A percentile compares a stretch with the other conserved stretches of the same genome.
Evolutionary conservation across 2,888 invertebrate species (phyloP).

Genomic region (Steinernema hermaphroditum): DNA sequence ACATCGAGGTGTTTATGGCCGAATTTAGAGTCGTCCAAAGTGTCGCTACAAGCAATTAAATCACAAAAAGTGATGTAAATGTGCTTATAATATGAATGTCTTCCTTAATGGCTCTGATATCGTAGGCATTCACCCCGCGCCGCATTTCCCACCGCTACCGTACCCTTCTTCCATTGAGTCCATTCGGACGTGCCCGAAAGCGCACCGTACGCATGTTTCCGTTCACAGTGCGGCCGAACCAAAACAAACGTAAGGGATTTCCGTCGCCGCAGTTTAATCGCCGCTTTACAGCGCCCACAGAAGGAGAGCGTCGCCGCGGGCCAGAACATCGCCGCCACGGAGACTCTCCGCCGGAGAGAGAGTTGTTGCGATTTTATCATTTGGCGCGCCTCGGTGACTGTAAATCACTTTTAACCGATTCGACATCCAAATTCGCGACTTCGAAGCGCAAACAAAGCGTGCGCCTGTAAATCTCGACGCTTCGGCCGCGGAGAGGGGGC

Average conservation of each 20-base stretch:
- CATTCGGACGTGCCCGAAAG: neutral
- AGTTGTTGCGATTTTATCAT: conserved; percentile 26
- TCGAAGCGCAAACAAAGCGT: conserved; percentile 21
- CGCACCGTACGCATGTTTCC: conserved; percentile 9
- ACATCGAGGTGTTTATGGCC: no score
- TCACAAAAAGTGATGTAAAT: no score
- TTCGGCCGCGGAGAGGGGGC: neutral
- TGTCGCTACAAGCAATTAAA: no score
- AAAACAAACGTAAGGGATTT: conserved; percentile 22
- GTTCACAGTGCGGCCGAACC: conserved; percentile 7
- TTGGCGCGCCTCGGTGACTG: conserved; percentile 3
- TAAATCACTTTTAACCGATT: conserved; percentile 15
- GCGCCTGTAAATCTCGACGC: conserved; percentile 12
- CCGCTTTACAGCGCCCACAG: conserved; percentile 20
- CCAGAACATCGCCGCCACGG: neutral
- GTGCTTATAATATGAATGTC: no score
- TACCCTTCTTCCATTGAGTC: no score
- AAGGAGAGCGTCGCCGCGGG: conserved; percentile 18
- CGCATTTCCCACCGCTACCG: no score
- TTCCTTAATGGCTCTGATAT: no score
- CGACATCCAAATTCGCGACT: conserved; percentile 28
- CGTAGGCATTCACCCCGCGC: no score
- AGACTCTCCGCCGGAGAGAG: neutral
- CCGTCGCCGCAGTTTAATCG: neutral
- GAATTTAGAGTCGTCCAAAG: no score